Conservation (phyloP, 2,888 invertebrate species). For the Dasysyrphus albostriatus region DNA sequence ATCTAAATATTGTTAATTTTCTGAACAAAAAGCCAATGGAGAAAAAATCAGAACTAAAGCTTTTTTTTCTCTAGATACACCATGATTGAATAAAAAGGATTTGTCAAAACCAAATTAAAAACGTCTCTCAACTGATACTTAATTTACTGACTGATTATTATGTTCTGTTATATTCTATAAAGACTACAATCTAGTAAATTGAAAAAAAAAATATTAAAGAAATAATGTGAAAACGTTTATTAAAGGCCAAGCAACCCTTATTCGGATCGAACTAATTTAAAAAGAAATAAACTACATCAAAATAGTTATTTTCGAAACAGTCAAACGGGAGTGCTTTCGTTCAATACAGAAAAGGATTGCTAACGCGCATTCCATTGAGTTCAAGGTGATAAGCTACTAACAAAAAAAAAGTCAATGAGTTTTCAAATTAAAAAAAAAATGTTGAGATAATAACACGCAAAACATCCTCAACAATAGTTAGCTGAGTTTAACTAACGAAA, state of each 20-base stretch:
- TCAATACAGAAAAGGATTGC: slow-evolving; percentile 44
- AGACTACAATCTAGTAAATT: neutral
- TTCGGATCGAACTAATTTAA: slow-evolving; percentile 17
- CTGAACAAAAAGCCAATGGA: slow-evolving; percentile 24
- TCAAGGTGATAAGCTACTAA: slow-evolving; percentile 66
- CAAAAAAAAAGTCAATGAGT: slow-evolving; percentile 40
- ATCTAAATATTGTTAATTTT: neutral
- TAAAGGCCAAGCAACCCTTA: neutral
- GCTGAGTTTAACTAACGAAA: slow-evolving; percentile 12
- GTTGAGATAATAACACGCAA: slow-evolving; percentile 51
- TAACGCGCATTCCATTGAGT: slow-evolving; percentile 65
- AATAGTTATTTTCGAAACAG: slow-evolving; percentile 29
- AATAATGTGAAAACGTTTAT: slow-evolving; percentile 3
- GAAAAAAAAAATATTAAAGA: neutral
- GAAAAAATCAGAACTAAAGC: slow-evolving; percentile 53
- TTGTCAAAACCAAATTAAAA: slow-evolving; percentile 40
- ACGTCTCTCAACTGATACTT: slow-evolving; percentile 17
- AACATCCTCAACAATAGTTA: slow-evolving; percentile 18
- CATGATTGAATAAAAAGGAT: slow-evolving; percentile 45
- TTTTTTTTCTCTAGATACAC: slow-evolving; percentile 66
- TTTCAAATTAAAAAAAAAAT: slow-evolving; percentile 46
- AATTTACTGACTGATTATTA: neutral
- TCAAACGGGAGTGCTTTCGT: slow-evolving; percentile 54
- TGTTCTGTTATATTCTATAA: neutral
- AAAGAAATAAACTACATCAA: slow-evolving; percentile 21